A percentile compares a stretch with the other conserved stretches of the same genome.
Conservation (phyloP, 2,888 invertebrate genomes). For the Oscheius sp. region DNA sequence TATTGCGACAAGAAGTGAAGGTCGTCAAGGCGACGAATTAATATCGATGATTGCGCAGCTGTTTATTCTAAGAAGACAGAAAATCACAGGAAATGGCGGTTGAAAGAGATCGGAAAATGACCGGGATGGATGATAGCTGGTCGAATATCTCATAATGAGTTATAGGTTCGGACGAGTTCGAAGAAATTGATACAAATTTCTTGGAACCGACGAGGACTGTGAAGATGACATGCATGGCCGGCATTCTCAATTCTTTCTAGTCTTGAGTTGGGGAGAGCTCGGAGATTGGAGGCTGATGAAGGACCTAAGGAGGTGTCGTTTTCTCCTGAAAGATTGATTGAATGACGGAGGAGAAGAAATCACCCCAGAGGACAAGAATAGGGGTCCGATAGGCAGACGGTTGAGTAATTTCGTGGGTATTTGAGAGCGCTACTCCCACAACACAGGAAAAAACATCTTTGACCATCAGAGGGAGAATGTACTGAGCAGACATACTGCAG, state of each 20-base stretch:
- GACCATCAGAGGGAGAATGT: conserved; percentile 48
- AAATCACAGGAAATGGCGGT: neutral
- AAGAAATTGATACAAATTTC: conserved; percentile 52
- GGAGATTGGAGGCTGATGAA: conserved; percentile 52
- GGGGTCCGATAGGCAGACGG: conserved; percentile 42
- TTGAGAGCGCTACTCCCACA: conserved; percentile 53
- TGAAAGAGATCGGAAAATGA: neutral
- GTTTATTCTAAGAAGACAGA: too few relatives aligned
- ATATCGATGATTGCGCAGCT: too few relatives aligned
- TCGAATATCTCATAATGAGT: conserved; percentile 17
- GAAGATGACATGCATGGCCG: conserved; percentile 56
- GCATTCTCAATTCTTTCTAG: conserved; percentile 46
- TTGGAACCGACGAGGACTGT: conserved; percentile 52
- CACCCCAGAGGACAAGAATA: conserved; percentile 52
- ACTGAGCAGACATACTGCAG: conserved; percentile 56
- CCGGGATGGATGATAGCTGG: neutral
- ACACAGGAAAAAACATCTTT: conserved; percentile 45
- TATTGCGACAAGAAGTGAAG: neutral
- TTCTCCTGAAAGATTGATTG: conserved; percentile 35
- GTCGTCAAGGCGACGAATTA: neutral
- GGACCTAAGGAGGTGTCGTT: conserved; percentile 54
- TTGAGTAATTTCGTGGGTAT: conserved; percentile 50
- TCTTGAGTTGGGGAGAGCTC: conserved; percentile 42
- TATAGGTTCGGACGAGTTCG: conserved; percentile 52
- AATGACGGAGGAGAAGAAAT: neutral